Evolutionary conservation across 2,888 invertebrate genomes (phyloP), one percentile per base, ranked within the genome.

Genomic region (Caenorhabditis sp.): DNA sequence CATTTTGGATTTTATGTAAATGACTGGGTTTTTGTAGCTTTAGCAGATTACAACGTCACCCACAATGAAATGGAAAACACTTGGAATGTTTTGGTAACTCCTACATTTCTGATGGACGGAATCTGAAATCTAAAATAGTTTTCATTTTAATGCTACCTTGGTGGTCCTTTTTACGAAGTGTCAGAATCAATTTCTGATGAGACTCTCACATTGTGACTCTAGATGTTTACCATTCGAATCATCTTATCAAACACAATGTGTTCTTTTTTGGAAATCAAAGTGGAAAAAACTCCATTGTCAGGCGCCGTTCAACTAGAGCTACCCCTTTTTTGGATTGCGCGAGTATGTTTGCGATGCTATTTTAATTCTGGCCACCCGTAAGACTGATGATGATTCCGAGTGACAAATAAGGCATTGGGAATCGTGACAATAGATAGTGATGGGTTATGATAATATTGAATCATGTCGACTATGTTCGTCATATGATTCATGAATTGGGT

Each of bases 301-400:
- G 68, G 68, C 66, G 49, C 31, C 51, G 31, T 51, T 54, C 22
- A 68, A 54, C 22, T 54, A 35, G 24, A 54, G 68, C 68, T 38
- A 7, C 24, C n/a, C n/a, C 26, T 58, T 54, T 68, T 68, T 54
- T 49, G 35, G 38, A 68, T 54, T 66, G 19, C 49, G 26, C 64
- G 16, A 51, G 24, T 31, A 31, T 79, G 54, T 79, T 79, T 79
- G 70, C 79, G 54, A 58, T 56, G 54, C 79, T 72, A 79, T 79
- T 79, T 72, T 28, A 22, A 70, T 56, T 79, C 56, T 54, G 79
- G 72, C 79, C 79, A 79, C 79, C 79, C 79, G 79, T 79, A 64
- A 54, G 49, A 72, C 22, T 79, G 70, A 79, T 79, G 51, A 59
- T 77, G 41, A 51, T 28, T 41, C 35, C 44, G 19, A 31, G 44